A percentile compares a stretch with the other conserved stretches of the same genome.
Conservation (phyloP, 30 jellyfish, hydroid and myxozoan species). For the Pseudorhiza aurosa region DNA sequence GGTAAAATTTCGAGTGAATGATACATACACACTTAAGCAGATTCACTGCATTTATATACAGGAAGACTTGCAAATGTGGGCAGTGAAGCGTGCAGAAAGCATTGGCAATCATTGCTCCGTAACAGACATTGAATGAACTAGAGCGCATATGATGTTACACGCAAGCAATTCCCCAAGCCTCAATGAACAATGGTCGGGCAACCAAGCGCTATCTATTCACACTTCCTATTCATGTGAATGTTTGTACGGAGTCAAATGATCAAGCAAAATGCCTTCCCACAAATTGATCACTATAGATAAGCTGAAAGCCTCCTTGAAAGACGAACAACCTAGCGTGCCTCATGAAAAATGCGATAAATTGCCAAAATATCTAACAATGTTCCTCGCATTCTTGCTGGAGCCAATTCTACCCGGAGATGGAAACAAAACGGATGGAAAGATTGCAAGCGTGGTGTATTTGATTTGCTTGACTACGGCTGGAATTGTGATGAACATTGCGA, state of each 20-base stretch:
- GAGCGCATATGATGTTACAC: conserved; percentile 63
- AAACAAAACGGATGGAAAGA: conserved; percentile 90
- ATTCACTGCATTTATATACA: no score
- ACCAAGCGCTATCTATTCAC: conserved; percentile 48
- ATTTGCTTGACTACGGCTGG: conserved; percentile 98
- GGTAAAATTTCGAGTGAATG: no score
- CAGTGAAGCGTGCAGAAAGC: conserved; percentile 66
- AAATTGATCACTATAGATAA: conserved; percentile 65
- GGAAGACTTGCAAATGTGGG: neutral
- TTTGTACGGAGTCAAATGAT: conserved; percentile 64
- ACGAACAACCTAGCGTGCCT: conserved; percentile 12
- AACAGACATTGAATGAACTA: conserved; percentile 10
- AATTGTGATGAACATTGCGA: conserved; percentile 85
- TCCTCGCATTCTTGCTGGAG: conserved; percentile 79
- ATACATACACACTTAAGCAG: no score
- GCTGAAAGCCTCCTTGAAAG: conserved; percentile 52
- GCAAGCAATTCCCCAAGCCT: conserved; percentile 66
- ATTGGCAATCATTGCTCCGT: conserved; percentile 56
- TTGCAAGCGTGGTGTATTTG: conserved; percentile 90
- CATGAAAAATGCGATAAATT: conserved; percentile 37
- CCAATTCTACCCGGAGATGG: conserved; percentile 97
- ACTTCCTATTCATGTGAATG: conserved; percentile 34
- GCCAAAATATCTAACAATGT: conserved; percentile 37
- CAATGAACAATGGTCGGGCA: conserved; percentile 74
- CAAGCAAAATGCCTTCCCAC: conserved; percentile 55